Evolutionary conservation across 2,797 vertebrate species (phyloP).

Genomic region (Garrulus glandarius): DNA sequence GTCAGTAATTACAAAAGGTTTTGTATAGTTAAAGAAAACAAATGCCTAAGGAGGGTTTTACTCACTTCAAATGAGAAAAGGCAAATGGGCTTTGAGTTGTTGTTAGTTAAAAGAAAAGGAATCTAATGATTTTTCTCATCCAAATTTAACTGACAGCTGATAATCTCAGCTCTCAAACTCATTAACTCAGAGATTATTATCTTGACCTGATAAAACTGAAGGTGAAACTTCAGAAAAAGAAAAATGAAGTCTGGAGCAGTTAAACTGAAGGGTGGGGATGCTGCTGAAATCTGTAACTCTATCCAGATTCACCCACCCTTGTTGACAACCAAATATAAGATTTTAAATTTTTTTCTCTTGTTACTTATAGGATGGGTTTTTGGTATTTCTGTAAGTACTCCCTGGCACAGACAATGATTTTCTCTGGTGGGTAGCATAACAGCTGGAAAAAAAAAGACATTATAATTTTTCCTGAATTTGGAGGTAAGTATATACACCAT

Average conservation of each 20-base stretch:
- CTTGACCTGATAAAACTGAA: not conserved
- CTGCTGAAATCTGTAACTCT: not conserved
- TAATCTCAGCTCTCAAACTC: constrained; percentile 1
- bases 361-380: not conserved
- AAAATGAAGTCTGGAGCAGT: not conserved
- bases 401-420: not conserved
- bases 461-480: not conserved
- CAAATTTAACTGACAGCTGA: not conserved
- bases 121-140: not conserved
- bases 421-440: not conserved
- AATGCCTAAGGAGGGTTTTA: not conserved
- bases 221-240: not conserved
- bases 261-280: not conserved
- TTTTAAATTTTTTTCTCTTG: not conserved
- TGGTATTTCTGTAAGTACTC: not conserved
- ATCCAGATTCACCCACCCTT: not conserved
- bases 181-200: constrained; percentile 11
- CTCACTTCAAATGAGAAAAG: not conserved
- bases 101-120: not conserved
- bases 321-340: not conserved
- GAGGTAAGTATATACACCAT: not conserved
- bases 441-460: not conserved
- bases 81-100: not conserved
- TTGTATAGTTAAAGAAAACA: constrained; percentile 8
- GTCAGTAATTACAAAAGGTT: constrained; percentile 1